These are phyloP conservation scores for Palythoa grandis DNA, from an alignment of 92 coral and sea anemone genomes.

Conservation along the genomic window DNA sequence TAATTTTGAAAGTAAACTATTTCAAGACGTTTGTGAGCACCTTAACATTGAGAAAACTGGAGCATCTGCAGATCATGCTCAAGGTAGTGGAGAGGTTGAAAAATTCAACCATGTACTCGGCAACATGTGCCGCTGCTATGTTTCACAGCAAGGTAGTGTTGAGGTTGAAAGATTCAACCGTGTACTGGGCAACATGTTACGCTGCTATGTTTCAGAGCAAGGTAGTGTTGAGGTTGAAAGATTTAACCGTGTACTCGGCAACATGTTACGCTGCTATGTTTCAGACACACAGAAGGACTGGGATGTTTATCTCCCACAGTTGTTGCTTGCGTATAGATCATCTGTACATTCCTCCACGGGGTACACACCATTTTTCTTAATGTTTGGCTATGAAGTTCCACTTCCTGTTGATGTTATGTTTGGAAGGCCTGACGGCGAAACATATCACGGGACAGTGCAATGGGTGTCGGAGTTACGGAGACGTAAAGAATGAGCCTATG, in stretches of 20 bases:
- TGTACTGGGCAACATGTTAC: no score
- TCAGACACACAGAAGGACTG: conserved; percentile 27
- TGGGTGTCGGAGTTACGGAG: conserved; percentile 6
- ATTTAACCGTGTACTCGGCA: no score
- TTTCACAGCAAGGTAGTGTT: conserved; percentile 10
- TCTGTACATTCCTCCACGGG: conserved; percentile 13
- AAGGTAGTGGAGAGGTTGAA: conserved; percentile 1
- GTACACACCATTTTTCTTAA: background rate
- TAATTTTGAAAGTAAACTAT: background rate
- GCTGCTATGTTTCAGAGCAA: background rate
- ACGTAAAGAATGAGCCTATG: conserved; percentile 7
- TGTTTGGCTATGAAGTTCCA: conserved; percentile 19
- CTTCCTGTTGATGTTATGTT: conserved; percentile 27
- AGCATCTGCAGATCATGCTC: conserved; percentile 4
- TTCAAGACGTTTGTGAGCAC: background rate
- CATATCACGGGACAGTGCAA: background rate
- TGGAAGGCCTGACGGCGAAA: conserved; percentile 10
- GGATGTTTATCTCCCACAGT: conserved; percentile 27
- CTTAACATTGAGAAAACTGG: conserved; percentile 21
- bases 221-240: background rate
- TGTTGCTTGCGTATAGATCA: conserved; percentile 22
- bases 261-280: no score
- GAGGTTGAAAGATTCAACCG: no score
- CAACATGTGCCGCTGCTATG: no score
- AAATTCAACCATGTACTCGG: no score